These are phyloP conservation scores for Physella acuta DNA, from an alignment of 1,140 invertebrate species.

Conservation along the genomic window DNA sequence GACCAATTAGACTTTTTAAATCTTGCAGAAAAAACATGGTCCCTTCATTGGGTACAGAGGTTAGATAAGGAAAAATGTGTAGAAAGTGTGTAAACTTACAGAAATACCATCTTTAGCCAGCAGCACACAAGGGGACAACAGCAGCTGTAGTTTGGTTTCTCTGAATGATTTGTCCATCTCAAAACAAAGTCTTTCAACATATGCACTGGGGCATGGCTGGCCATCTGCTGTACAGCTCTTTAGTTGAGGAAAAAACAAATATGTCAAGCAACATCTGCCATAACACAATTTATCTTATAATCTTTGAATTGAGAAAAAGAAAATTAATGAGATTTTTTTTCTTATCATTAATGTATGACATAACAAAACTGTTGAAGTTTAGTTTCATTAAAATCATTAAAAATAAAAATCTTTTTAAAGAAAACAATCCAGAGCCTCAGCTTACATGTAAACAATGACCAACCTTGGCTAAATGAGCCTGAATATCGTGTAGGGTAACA, in stretches of 20 bases:
- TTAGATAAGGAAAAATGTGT: not conserved
- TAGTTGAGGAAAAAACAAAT: too few relatives aligned
- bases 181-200: slow-evolving; percentile 89
- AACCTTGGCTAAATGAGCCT: slow-evolving; percentile 73
- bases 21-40: not conserved
- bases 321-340: too few relatives aligned
- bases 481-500: slow-evolving; percentile 92
- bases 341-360: too few relatives aligned
- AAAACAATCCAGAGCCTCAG: too few relatives aligned
- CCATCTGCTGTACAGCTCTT: slow-evolving; percentile 56
- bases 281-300: too few relatives aligned
- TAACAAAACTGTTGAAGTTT: too few relatives aligned
- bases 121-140: slow-evolving; percentile 80
- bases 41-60: not conserved
- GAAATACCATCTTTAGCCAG: slow-evolving; percentile 47
- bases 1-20: not conserved
- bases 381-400: too few relatives aligned
- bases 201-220: slow-evolving; percentile 79
- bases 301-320: too few relatives aligned
- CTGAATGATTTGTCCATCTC: slow-evolving; percentile 93
- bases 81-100: not conserved
- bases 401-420: too few relatives aligned
- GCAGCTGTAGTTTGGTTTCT: slow-evolving; percentile 86
- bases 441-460: not conserved
- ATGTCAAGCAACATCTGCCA: too few relatives aligned